Evolutionary conservation across 2,888 invertebrate genomes (phyloP).

Genomic region (Lathronympha strigana): DNA sequence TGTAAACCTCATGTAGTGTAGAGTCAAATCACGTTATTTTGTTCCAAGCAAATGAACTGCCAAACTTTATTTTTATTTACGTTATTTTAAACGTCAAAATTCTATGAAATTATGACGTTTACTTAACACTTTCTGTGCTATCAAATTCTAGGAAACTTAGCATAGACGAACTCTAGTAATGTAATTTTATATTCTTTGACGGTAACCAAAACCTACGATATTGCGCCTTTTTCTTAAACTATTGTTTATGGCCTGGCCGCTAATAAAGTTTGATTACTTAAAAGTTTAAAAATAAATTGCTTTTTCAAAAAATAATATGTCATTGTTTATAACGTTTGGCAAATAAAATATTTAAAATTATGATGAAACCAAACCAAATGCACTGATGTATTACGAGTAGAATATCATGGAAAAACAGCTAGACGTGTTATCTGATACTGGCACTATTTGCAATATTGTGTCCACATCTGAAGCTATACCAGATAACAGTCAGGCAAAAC

Average conservation of each 20-base stretch:
- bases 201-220: not conserved
- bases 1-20: too few relatives aligned
- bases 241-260: constrained; percentile 9
- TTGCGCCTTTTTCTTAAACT: not conserved
- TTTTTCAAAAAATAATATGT: constrained; percentile 22
- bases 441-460: constrained; percentile 68
- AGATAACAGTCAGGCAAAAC: constrained; percentile 71
- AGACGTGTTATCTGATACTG: constrained; percentile 71
- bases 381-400: constrained; percentile 40
- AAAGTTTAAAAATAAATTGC: not conserved
- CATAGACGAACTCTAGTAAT: too few relatives aligned
- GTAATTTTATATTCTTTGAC: too few relatives aligned
- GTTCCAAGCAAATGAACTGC: too few relatives aligned
- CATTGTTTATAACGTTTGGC: constrained; percentile 12
- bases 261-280: not conserved
- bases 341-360: constrained; percentile 59
- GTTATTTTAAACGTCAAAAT: too few relatives aligned
- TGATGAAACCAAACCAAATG: constrained; percentile 49
- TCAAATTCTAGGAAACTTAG: too few relatives aligned
- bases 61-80: too few relatives aligned
- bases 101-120: too few relatives aligned
- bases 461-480: constrained; percentile 69
- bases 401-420: constrained; percentile 73
- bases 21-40: too few relatives aligned
- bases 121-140: too few relatives aligned